A percentile compares a stretch with the other conserved stretches of the same genome.
These are phyloP conservation scores for Acromyrmex charruanus DNA, from an alignment of 1,140 invertebrate genomes.

Conservation along the genomic window DNA sequence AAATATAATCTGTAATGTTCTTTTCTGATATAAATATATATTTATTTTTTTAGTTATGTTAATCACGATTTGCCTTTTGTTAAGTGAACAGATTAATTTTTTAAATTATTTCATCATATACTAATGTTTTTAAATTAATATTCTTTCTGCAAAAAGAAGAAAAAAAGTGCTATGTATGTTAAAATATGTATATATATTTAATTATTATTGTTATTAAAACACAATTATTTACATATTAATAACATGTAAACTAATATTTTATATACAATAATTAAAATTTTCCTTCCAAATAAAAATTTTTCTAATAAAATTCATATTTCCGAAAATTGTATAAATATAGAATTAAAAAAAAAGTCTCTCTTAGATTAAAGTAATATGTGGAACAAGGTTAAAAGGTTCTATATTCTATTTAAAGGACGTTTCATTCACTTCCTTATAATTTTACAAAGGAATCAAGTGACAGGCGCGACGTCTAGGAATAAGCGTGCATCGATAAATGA, in stretches of 20 bases:
- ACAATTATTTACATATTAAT: conserved; percentile 11
- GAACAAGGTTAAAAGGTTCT: not conserved
- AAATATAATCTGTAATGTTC: too few species aligned
- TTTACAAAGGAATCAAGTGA: not conserved
- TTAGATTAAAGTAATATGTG: not conserved
- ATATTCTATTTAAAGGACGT: not conserved
- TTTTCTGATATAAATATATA: too few species aligned
- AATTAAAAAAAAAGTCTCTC: not conserved
- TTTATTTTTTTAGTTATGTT: too few species aligned
- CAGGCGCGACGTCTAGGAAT: not conserved
- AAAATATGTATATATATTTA: not conserved
- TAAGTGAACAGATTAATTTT: not conserved
- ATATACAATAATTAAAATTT: not conserved
- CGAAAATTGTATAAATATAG: not conserved
- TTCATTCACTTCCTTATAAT: not conserved
- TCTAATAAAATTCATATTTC: not conserved
- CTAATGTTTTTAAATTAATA: not conserved
- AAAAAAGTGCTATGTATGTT: not conserved
- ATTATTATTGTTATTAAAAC: conserved; percentile 18
- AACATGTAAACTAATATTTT: conserved; percentile 1
- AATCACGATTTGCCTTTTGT: not conserved
- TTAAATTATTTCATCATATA: not conserved
- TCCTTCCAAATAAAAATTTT: not conserved
- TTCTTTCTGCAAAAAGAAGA: not conserved
- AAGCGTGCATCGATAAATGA: conserved; percentile 21